A percentile compares a stretch with the other conserved stretches of the same genome.
Evolutionary conservation across 2,797 vertebrate species (phyloP).

Genomic region (Eulemur albifrons): DNA sequence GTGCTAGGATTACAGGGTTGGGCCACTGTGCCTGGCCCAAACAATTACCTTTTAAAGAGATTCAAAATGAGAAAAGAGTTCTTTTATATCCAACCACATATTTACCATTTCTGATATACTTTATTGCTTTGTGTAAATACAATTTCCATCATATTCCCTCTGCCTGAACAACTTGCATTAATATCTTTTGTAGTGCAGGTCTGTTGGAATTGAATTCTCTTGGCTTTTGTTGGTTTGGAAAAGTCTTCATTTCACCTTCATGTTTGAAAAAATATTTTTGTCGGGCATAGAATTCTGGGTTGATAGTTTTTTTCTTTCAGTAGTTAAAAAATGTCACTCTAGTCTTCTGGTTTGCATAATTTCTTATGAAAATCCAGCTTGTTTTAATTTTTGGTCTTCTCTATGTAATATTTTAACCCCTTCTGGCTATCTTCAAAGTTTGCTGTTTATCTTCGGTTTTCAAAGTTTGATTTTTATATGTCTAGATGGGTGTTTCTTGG

Average conservation of each 20-base stretch:
- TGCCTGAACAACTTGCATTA: background rate
- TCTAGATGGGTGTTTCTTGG: background rate
- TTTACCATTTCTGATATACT: background rate
- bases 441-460: background rate
- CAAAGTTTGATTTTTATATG: background rate
- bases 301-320: background rate
- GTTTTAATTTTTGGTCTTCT: background rate
- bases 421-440: background rate
- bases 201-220: background rate
- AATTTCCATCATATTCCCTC: background rate
- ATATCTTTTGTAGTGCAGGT: background rate
- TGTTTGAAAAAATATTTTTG: constrained; percentile 9
- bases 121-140: constrained; percentile 18
- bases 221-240: background rate
- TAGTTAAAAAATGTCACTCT: background rate
- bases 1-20: background rate
- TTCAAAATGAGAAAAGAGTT: background rate
- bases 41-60: background rate
- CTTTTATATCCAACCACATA: background rate
- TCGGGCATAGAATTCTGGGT: background rate
- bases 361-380: background rate
- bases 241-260: background rate
- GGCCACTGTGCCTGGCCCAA: background rate
- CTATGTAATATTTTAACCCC: background rate
- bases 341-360: background rate